These are phyloP conservation scores for Glyptemys insculpta DNA, from an alignment of 2,797 vertebrate genomes.

Conservation along the genomic window DNA sequence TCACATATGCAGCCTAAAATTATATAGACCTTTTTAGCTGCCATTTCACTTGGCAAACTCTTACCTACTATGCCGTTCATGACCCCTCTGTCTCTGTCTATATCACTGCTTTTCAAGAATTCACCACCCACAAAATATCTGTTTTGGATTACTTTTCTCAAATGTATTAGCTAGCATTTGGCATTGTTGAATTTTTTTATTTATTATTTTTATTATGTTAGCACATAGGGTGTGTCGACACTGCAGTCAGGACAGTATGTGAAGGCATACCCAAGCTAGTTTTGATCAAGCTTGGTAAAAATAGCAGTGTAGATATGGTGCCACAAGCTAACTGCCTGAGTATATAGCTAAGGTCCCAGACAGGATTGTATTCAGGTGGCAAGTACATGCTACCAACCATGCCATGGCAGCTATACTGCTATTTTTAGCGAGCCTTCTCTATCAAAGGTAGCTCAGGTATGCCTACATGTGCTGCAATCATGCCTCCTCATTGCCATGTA, in stretches of 20 bases:
- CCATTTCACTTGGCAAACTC: background rate
- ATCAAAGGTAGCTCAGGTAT: background rate
- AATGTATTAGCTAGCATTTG: background rate
- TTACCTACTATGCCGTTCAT: background rate
- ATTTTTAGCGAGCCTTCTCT: background rate
- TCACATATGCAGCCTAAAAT: background rate
- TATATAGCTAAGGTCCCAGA: background rate
- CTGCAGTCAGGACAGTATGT: background rate
- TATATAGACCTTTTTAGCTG: background rate
- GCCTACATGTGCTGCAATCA: background rate
- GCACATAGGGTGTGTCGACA: background rate
- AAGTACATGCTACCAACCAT: background rate
- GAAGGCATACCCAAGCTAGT: background rate
- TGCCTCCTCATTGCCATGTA: background rate
- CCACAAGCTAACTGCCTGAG: background rate
- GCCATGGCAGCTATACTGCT: background rate
- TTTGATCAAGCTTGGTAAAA: background rate
- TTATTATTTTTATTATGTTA: background rate
- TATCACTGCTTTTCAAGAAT: background rate
- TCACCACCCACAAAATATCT: background rate
- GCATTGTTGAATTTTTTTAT: background rate
- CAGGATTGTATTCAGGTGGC: background rate
- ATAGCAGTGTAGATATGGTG: background rate
- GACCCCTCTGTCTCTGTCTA: background rate
- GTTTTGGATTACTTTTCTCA: background rate